Percentiles rank a stretch among this genome's conserved stretches.
phyloP scores from a whole-genome alignment of 2,797 vertebrate species.

The Danio jaintianensis region DNA sequence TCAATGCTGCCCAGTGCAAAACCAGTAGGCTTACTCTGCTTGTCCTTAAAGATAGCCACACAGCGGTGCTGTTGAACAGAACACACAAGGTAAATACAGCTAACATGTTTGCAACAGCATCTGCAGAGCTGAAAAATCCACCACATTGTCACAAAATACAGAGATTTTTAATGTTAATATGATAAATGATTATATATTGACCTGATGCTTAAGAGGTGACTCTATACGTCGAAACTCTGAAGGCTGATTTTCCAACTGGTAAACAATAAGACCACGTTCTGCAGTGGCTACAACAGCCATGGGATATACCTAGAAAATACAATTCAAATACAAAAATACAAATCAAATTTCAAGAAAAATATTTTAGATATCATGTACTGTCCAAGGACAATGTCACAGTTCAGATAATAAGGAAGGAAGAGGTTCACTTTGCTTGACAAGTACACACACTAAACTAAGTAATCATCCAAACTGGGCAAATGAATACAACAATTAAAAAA shows the following conservation, averaged over 20 bases:
- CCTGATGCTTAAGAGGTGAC: constrained; percentile 98
- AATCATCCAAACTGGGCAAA: neutral
- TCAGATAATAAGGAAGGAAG: neutral
- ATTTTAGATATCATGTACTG: neutral
- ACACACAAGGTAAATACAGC: constrained; percentile 28
- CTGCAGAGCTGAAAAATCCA: neutral
- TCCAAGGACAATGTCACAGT: neutral
- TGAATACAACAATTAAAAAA: neutral
- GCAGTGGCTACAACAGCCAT: constrained; percentile 98
- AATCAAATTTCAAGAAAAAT: neutral
- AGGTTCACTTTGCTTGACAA: neutral
- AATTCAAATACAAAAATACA: neutral
- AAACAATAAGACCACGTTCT: constrained; percentile 96
- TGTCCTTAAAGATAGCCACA: constrained; percentile 98
- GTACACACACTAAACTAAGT: neutral
- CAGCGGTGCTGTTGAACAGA: constrained; percentile 88
- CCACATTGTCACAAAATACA: neutral
- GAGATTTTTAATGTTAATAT: neutral
- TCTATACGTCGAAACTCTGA: constrained; percentile 97
- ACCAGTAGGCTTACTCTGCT: constrained; percentile 97
- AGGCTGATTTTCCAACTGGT: constrained; percentile 96
- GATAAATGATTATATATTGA: constrained; percentile 60
- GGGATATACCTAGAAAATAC: constrained; percentile 86
- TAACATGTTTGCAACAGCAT: neutral
- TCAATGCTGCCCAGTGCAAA: constrained; percentile 98